Percentiles rank a stretch among this genome's conserved stretches.
These are phyloP conservation scores for Lepus europaeus DNA, from an alignment of 2,113 vertebrate genomes.

Conservation along the genomic window DNA sequence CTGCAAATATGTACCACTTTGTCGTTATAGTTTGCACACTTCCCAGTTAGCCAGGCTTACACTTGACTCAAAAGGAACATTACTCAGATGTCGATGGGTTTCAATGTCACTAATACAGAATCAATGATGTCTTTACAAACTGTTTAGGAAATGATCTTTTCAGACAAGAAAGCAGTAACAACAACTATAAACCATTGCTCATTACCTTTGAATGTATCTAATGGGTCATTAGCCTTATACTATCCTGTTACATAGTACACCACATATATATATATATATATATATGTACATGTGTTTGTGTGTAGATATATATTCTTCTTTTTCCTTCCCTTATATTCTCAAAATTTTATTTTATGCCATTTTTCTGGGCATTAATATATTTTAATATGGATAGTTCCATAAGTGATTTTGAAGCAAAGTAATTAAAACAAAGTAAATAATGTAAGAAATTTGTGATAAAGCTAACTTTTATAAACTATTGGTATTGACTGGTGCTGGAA, in stretches of 20 bases:
- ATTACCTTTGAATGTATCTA: not conserved
- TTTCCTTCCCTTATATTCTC: not conserved
- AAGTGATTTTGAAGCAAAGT: slow-evolving; percentile 2
- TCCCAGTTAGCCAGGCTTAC: not conserved
- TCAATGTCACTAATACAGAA: not conserved
- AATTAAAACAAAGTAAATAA: not conserved
- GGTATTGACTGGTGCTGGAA: not conserved
- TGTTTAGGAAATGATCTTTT: not conserved
- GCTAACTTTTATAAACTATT: not conserved
- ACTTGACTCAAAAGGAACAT: not conserved
- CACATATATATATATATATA: no score
- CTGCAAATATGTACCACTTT: not conserved
- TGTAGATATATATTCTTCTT: not conserved
- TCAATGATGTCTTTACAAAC: not conserved
- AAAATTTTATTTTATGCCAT: not conserved
- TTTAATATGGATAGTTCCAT: not conserved
- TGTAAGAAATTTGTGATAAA: not conserved
- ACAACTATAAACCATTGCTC: no score
- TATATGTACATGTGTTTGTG: not conserved
- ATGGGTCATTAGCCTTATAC: not conserved
- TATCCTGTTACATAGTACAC: not conserved
- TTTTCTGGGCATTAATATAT: not conserved
- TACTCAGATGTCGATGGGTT: not conserved
- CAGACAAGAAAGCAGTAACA: not conserved
- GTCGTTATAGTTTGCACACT: not conserved